Conservation (phyloP, 2,797 vertebrate genomes). For the Parambassis ranga region DNA sequence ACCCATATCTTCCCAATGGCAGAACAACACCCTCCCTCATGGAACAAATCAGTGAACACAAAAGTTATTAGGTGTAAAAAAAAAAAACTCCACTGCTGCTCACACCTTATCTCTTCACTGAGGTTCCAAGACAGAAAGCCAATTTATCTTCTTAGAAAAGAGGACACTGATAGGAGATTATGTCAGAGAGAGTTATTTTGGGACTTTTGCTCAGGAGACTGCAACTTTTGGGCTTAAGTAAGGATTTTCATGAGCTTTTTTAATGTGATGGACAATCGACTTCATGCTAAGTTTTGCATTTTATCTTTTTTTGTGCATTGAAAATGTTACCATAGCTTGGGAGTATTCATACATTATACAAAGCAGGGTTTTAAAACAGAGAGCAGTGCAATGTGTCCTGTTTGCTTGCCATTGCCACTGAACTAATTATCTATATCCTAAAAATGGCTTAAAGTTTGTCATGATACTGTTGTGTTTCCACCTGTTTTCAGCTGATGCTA, state of each 20-base stretch:
- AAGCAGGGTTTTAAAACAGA: too few relatives aligned
- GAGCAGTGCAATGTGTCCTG: too few relatives aligned
- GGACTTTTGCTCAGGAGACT: slow-evolving; percentile 29
- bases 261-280: slow-evolving; percentile 26
- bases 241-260: slow-evolving; percentile 18
- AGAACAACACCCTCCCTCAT: slow-evolving; percentile 23
- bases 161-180: slow-evolving; percentile 63
- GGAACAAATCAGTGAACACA: slow-evolving; percentile 23
- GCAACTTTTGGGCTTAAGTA: slow-evolving; percentile 39
- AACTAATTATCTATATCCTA: too few relatives aligned
- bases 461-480: too few relatives aligned
- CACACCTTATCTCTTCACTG: slow-evolving; percentile 61
- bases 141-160: slow-evolving; percentile 64
- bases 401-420: too few relatives aligned
- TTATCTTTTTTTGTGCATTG: too few relatives aligned
- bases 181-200: slow-evolving; percentile 63
- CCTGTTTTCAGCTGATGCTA: background rate
- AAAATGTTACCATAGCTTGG: too few relatives aligned
- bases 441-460: too few relatives aligned
- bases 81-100: slow-evolving; percentile 38
- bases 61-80: slow-evolving; percentile 48
- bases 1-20: slow-evolving; percentile 8
- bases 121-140: slow-evolving; percentile 56
- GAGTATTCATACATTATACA: too few relatives aligned
- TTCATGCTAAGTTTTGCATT: background rate